Evolutionary conservation across 1,140 invertebrate genomes (phyloP).

Genomic region (Sycophila sp.): DNA sequence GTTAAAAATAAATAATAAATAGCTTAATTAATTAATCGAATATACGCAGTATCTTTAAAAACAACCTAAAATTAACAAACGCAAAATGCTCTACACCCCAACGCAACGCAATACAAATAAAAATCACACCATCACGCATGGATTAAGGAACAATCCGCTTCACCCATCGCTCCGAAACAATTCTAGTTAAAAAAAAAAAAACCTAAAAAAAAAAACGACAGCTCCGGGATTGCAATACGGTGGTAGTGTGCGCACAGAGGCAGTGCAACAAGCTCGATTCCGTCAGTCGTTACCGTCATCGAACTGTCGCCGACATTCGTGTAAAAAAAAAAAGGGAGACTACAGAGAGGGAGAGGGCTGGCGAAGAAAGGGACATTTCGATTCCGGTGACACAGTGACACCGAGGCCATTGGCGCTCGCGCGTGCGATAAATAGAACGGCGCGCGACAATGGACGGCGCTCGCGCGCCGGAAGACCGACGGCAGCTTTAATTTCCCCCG

Average conservation of each 20-base stretch:
- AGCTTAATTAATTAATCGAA: too few relatives aligned
- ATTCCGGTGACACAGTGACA: constrained; percentile 32
- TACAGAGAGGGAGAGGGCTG: not conserved
- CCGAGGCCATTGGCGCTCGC: not conserved
- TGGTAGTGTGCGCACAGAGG: not conserved
- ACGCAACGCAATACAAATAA: too few relatives aligned
- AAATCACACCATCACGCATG: too few relatives aligned
- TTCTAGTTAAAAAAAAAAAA: not conserved
- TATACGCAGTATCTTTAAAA: too few relatives aligned
- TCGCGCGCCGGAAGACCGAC: constrained; percentile 13
- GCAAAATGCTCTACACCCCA: too few relatives aligned
- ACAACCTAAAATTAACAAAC: too few relatives aligned
- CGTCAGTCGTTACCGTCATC: not conserved
- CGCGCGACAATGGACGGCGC: not conserved
- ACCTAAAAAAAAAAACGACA: constrained; percentile 1
- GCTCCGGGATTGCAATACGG: not conserved
- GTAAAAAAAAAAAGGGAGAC: not conserved
- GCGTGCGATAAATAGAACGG: constrained; percentile 8
- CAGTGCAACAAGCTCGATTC: constrained; percentile 14
- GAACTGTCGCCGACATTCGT: not conserved
- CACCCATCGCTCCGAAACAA: too few relatives aligned
- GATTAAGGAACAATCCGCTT: too few relatives aligned
- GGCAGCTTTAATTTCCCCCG: constrained; percentile 33
- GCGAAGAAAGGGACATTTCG: not conserved
- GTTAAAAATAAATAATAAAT: too few relatives aligned